A percentile compares a stretch with the other conserved stretches of the same genome.
Conservation (phyloP, 2,888 invertebrate genomes). For the Hydraecia micacea region DNA sequence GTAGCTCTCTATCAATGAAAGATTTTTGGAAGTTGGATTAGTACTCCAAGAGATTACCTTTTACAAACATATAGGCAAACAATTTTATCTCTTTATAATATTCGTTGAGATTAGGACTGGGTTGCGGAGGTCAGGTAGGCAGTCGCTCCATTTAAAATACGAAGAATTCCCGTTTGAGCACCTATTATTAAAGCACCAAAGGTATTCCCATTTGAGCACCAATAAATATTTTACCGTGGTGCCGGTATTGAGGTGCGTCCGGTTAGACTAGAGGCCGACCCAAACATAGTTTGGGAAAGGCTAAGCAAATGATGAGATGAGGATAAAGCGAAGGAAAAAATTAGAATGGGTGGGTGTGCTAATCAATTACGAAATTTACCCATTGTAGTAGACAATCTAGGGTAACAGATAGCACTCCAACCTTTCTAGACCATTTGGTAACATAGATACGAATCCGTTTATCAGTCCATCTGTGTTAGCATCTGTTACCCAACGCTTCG, state of each 20-base stretch:
- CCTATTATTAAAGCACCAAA: no score
- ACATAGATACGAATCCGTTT: conserved; percentile 27
- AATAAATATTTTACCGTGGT: no score
- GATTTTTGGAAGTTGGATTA: background rate
- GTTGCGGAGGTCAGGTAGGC: background rate
- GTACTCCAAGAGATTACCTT: background rate
- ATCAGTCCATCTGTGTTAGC: conserved; percentile 26
- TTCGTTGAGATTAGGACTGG: background rate
- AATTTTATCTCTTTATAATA: background rate
- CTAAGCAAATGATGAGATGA: background rate
- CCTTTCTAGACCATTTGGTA: conserved; percentile 37
- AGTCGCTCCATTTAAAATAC: background rate
- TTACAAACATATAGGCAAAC: background rate
- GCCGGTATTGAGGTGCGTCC: background rate
- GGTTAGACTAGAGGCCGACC: background rate
- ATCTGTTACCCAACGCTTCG: conserved; percentile 40
- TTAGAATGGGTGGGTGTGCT: background rate
- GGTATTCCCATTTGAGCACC: no score
- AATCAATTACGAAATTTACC: background rate
- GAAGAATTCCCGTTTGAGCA: no score
- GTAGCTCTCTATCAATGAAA: background rate
- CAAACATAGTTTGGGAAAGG: background rate
- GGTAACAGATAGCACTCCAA: conserved; percentile 6
- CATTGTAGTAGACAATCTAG: conserved; percentile 14
- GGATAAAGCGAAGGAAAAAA: background rate